A percentile compares a stretch with the other conserved stretches of the same genome.
phyloP scores from a whole-genome alignment of 37 sponge, comb jelly and placozoan species.

The Ianthella basta region DNA sequence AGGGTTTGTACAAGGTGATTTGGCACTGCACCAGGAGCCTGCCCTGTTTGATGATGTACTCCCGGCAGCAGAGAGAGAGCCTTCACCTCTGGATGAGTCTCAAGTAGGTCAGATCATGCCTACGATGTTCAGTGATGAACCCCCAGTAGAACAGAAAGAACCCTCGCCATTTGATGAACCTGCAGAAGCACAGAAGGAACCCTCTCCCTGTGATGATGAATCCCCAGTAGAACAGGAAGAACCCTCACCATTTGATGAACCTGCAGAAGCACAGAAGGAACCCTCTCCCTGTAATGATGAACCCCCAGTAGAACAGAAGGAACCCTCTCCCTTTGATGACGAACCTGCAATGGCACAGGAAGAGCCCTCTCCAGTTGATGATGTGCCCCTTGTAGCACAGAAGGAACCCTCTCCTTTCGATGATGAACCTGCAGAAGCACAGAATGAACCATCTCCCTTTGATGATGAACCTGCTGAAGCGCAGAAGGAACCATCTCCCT shows the following conservation, averaged over 20 bases:
- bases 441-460: constrained; percentile 5
- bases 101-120: too few species aligned
- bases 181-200: not conserved
- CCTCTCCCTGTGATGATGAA: constrained; percentile 9
- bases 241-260: not conserved
- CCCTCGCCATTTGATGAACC: not conserved
- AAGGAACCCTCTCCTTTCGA: constrained; percentile 15
- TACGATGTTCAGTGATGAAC: too few species aligned
- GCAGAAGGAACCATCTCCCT: constrained; percentile 5
- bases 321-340: not conserved
- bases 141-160: constrained; percentile 23
- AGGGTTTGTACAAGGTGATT: too few species aligned
- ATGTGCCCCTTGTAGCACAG: not conserved
- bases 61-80: too few species aligned
- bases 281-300: constrained; percentile 6
- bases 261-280: not conserved
- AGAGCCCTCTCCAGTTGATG: constrained; percentile 8
- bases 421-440: not conserved
- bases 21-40: too few species aligned
- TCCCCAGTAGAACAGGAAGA: constrained; percentile 7
- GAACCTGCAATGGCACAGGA: not conserved
- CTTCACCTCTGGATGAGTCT: too few species aligned
- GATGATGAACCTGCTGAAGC: not conserved
- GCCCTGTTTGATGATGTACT: too few species aligned
- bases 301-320: constrained; percentile 1